Evolutionary conservation across 2,888 invertebrate species (phyloP), one percentile per base, ranked within the genome.

Genomic region (Rhodophaea formosa): DNA sequence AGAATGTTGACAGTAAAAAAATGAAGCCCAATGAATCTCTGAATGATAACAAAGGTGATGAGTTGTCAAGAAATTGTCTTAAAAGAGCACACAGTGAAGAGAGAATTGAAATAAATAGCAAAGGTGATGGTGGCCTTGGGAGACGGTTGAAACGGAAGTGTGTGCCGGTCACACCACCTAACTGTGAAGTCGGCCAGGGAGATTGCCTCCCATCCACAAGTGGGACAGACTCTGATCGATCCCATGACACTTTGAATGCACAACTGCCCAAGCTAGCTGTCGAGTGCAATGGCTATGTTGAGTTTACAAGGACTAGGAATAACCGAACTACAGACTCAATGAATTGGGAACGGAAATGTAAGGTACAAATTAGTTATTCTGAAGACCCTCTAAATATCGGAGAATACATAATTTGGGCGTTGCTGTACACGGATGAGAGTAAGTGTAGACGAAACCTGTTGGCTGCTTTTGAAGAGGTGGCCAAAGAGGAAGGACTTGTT

Each of bases 291-390:
- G 90, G 91, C 42, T 88, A 83, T 59, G 79, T 92, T 56, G 85
- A 89, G 67, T 92, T 91, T 67, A 81, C 80, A 35, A 80, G 87
- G 67, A 78, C 80, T 14, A 80, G 83, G 61, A 88, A 86, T 60
- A 85, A 74, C 58, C 69, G 80, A 30, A 81, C 79, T 65, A 66
- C 68, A 63, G 92, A 88, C 60, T 69, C 72, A 59, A 92, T 90
- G 82, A 93, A 92, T 67, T 94, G 94, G 94, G 92, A 91, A 62
- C 84, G 93, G 57, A 93, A 93, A 51, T 94, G 93, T 71, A 94
- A 93, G 72, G 76, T 94, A 54, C 93, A 93, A 78, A 91, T 94
- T 14, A 93, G 93, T 30, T 94, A 94, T 76, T 92, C 92, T 0
- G 88, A 89, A 61, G 90, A 92, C 58, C 88, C 87, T 8, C 71